Percentiles rank a stretch among this genome's conserved stretches.
Evolutionary conservation across 2,113 vertebrate species (phyloP).

Genomic region (Mixornis gularis): DNA sequence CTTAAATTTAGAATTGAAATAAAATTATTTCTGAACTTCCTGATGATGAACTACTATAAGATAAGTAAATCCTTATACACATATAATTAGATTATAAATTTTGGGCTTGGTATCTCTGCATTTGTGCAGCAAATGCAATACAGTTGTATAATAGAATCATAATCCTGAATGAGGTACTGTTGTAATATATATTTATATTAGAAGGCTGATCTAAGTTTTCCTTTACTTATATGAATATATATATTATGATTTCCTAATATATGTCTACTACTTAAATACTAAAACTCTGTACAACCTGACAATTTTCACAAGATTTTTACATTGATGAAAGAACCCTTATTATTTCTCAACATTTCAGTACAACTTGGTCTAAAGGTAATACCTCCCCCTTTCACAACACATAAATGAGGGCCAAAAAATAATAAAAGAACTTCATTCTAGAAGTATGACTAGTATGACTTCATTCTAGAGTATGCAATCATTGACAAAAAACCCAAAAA

Average conservation of each 20-base stretch:
- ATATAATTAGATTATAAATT: background rate
- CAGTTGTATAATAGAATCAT: background rate
- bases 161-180: background rate
- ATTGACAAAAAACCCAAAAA: background rate
- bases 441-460: background rate
- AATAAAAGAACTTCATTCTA: background rate
- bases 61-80: background rate
- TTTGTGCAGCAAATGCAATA: background rate
- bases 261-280: background rate
- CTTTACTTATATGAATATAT: background rate
- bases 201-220: background rate
- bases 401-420: background rate
- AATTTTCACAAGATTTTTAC: background rate
- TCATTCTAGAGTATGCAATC: background rate
- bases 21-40: background rate
- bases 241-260: background rate
- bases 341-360: background rate
- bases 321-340: background rate
- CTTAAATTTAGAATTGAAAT: conserved; percentile 9
- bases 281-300: background rate
- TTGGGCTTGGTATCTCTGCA: background rate
- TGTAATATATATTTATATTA: background rate
- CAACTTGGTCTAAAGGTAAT: background rate
- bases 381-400: background rate
- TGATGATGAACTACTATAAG: background rate